Evolutionary conservation across 2,797 vertebrate genomes (phyloP), one percentile per base, ranked within the genome.

Genomic region (Taenioides sp.): DNA sequence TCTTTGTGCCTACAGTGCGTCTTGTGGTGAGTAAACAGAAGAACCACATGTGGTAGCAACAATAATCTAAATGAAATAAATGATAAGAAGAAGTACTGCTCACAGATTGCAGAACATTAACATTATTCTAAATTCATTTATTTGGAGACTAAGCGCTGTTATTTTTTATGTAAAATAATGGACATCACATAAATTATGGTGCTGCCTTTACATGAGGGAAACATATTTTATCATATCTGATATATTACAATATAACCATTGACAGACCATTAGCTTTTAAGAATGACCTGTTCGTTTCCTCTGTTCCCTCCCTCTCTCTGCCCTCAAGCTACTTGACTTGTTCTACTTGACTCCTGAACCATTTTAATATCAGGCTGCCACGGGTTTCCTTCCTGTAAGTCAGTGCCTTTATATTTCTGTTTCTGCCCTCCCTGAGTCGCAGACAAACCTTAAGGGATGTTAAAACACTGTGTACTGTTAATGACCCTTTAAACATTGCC

Each of bases 291-390:
- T 73, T 85, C 86, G 63, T 74, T 81, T 72, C 74, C 79, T 90
- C 72, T 80, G 61, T 75, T 81, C 79, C 77, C 67, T 69, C 67
- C 54, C 67, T 58, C 14, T 59, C 54, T n/a, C 67, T 69, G 87
- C 90, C 91, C 88, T 81, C 69, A 16, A 87, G 91, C 91, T 87
- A 74, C 85, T 89, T 85, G 85, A 88, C 89, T 90, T 88, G 90
- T 90, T 91, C 90, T 88, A 91, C 90, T 92, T 92, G 91, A 92
- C 91, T 92, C 89, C 88, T 91, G 89, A 90, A 92, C 90, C 91
- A 90, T 92, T 92, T 91, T 88, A 89, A 91, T 89, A 89, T 89
- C 87, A 86, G 85, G 73, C 89, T 89, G 87, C 83, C 84, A 79
- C 64, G 80, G 73, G 70, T 88, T 88, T 88, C 87, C 87, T 88